Percentiles rank a stretch among this genome's conserved stretches.
phyloP scores from a whole-genome alignment of 2,113 vertebrate genomes.

The Heterotis niloticus region DNA sequence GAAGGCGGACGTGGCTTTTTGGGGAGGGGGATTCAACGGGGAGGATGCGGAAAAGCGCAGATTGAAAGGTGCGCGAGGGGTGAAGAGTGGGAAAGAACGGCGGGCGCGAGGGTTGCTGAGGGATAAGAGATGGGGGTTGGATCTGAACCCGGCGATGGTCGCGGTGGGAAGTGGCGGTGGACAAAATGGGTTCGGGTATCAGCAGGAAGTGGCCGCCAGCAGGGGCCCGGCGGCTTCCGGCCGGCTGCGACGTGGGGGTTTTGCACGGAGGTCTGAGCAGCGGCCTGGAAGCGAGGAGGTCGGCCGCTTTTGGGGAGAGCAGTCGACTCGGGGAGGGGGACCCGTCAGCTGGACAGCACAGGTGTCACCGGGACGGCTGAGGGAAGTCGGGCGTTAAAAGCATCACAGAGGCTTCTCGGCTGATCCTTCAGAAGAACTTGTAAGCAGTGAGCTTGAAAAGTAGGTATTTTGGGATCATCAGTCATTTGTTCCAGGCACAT shows the following conservation, averaged over 20 bases:
- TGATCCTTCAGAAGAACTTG: background rate
- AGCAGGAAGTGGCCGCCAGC: no score
- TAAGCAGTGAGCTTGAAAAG: background rate
- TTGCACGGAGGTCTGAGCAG: background rate
- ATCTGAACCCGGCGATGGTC: no score
- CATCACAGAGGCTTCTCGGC: background rate
- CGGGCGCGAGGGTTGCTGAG: background rate
- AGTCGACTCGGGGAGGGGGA: background rate
- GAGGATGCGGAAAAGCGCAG: background rate
- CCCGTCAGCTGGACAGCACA: background rate
- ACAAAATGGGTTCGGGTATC: background rate
- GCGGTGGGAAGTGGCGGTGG: background rate
- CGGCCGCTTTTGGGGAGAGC: background rate
- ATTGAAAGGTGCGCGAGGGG: background rate
- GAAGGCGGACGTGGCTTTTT: background rate
- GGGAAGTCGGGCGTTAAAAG: background rate
- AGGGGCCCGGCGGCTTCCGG: background rate
- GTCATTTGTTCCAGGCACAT: background rate
- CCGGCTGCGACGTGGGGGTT: background rate
- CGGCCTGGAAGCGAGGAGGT: background rate
- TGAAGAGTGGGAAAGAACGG: background rate
- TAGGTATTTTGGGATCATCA: background rate
- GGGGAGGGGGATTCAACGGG: background rate
- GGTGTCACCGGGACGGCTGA: background rate
- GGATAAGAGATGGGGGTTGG: no score